Base-by-base conservation (phyloP, 2,888 invertebrate genomes). In the Halocaridina rubra region DNA sequence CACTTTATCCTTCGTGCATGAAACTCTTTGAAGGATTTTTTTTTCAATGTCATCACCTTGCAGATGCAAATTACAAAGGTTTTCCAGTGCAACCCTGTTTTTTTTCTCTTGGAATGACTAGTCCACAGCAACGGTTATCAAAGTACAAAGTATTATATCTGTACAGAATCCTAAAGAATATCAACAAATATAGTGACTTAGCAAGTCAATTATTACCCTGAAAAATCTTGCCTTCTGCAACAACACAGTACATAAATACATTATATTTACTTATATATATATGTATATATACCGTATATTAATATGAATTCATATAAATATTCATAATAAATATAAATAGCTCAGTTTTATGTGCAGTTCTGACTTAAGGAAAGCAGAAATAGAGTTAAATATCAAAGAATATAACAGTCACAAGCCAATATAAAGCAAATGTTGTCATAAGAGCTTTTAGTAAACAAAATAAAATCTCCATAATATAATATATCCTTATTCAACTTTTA, bases 161-260 rank as follows among this genome's bases (percentile, higher is more conserved):
- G 78, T 78, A 84, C 53, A 78, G 19, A 53, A 57, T 78, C 69
- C 82, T 84, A 84, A 84, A 78, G 78, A 84, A 84, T 84, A 84
- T 84, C 82, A 84, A 84, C 82, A 84, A 84, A 84, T 75, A 77
- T 84, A 84, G 77, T 77, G 77, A 77, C 82, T 84, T 76, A 67
- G 67, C 67, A 71, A 84, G 53, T 84, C 82, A 57, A 77, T 27
- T 75, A 84, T 84, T 84, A 84, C 82, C 82, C 82, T 84, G 82
- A 84, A 84, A 82, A 84, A 84, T 84, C 82, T 84, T 61, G 71
- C 77, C 82, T 84, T 78, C 77, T 78, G 78, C 82, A 84, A 84
- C 82, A 84, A 72, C 77, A 82, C 53, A 53, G 53, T 53, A 53
- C 19, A n/a, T n/a, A n/a, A n/a, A n/a, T n/a, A n/a, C n/a, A 53